These are phyloP conservation scores for Cryptotis parvus DNA, from an alignment of 2,113 vertebrate genomes.

Conservation along the genomic window DNA sequence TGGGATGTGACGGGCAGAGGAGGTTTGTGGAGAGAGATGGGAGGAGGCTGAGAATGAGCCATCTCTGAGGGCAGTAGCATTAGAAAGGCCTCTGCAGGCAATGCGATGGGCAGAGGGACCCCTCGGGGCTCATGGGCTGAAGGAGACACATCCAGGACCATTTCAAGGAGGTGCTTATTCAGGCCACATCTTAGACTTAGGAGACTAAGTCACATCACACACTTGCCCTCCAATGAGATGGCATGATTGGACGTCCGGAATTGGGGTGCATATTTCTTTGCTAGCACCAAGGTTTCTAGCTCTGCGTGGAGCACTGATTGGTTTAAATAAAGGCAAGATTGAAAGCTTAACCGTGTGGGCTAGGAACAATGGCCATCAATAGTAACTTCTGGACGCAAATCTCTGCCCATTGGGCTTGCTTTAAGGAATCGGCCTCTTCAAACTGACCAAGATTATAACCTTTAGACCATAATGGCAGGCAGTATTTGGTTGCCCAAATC, in stretches of 20 bases:
- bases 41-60: background rate
- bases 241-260: background rate
- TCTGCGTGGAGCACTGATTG: background rate
- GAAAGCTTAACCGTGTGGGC: background rate
- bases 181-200: no score
- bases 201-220: no score
- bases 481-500: background rate
- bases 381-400: background rate
- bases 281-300: background rate
- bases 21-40: background rate
- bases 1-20: background rate
- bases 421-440: slow-evolving; percentile 29
- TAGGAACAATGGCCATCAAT: background rate
- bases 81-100: background rate
- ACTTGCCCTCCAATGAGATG: background rate
- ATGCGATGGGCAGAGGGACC: background rate
- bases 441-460: slow-evolving; percentile 41
- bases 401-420: slow-evolving; percentile 13
- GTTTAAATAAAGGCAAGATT: slow-evolving; percentile 32
- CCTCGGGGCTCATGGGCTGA: background rate
- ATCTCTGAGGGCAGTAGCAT: background rate
- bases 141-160: background rate
- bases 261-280: background rate
- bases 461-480: background rate
- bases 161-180: background rate